Evolutionary conservation across 2,113 vertebrate genomes (phyloP), one percentile per base, ranked within the genome.

Genomic region (Sander lucioperca): DNA sequence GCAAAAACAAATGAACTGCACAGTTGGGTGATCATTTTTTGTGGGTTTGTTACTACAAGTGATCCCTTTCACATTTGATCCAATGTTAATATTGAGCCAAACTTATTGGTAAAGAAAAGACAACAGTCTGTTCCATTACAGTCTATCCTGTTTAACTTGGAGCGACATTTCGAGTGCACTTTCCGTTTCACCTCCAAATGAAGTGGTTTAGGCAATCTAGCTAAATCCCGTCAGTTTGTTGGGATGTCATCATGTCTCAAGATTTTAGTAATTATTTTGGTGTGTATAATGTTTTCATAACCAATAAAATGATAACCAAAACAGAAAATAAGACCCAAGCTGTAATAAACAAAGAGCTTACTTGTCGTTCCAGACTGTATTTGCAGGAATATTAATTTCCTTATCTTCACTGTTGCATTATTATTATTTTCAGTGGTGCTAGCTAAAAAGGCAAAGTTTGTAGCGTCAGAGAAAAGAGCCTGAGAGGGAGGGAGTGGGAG

Each of bases 391-490:
- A 8, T 36, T 18, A 1, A 45, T 59, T 47, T 45, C 15, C 14
- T 69, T 6, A 30, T 57, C 6, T 27, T 48, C 4, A 11, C 25
- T 70, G 33, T 48, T 9, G 0, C 6, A 12, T 62, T 53, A 53
- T 39, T 71, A 27, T 36, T 74, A 45, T 61, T 66, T 23, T 23
- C 6, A 9, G n/a, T 10, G 19, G 51, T 56, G 48, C 27, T 11
- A 56, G 36, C 7, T 30, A 14, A 50, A 61, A 65, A 67, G 45
- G 12, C 23, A 58, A 63, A 16, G 50, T 74, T 66, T 74, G 57
- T 50, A 30, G 63, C 25, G 21, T 53, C 33, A 36, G 21, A 33
- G 54, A 58, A 69, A 73, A 61, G 3, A 47, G n/a, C 12, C 30
- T 19, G 58, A 62, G 19, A n/a, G 39, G 7, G 54, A 67, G 2